Evolutionary conservation across 1,140 invertebrate genomes (phyloP).

Genomic region (Pogonomyrmex californicus): DNA sequence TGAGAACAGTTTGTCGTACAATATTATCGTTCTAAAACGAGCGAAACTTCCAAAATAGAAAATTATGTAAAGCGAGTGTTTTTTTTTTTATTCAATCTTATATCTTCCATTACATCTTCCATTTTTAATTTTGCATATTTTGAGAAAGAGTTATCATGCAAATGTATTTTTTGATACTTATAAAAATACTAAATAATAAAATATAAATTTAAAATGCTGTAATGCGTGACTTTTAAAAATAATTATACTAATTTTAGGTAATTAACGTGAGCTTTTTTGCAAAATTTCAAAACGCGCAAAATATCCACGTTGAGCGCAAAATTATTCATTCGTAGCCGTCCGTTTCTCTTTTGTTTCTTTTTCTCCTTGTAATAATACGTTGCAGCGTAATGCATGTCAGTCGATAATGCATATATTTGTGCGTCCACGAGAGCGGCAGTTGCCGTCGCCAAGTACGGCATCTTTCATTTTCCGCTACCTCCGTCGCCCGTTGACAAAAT

Average conservation of each 20-base stretch:
- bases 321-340: constrained; percentile 4
- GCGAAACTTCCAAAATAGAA: not conserved
- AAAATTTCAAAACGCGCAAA: not conserved
- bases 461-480: constrained; percentile 45
- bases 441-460: constrained; percentile 16
- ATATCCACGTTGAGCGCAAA: not conserved
- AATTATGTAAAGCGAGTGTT: not conserved
- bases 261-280: constrained; percentile 4
- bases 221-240: not conserved
- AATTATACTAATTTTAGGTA: not conserved
- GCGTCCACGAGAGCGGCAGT: constrained; percentile 35
- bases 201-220: not conserved
- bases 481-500: constrained; percentile 53
- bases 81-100: not conserved
- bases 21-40: constrained; percentile 21
- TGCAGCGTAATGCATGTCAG: constrained; percentile 21
- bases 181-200: not conserved
- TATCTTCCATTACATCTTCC: no score
- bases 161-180: no score
- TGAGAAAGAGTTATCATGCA: not conserved
- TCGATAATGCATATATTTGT: constrained; percentile 52
- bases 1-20: not conserved
- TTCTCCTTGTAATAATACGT: constrained; percentile 41
- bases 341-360: not conserved
- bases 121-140: not conserved